Evolutionary conservation across 2,113 vertebrate genomes (phyloP).

Genomic region (Lutjanus erythropterus): DNA sequence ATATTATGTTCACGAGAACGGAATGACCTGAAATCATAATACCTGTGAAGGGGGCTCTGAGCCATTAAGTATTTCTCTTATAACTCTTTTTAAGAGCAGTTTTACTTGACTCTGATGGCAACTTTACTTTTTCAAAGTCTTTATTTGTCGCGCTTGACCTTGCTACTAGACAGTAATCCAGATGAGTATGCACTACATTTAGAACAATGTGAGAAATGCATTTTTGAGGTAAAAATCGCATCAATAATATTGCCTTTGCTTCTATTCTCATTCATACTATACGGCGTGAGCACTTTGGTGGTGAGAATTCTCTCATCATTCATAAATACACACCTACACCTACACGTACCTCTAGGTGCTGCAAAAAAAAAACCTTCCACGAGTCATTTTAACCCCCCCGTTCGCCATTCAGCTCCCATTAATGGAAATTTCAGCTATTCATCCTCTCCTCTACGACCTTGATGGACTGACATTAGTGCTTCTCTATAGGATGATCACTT

Average conservation of each 20-base stretch:
- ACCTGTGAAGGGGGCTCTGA: too few relatives aligned
- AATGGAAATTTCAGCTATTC: constrained; percentile 55
- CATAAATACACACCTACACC: constrained; percentile 37
- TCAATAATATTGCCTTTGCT: background rate
- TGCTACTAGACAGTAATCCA: too few relatives aligned
- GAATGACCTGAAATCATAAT: too few relatives aligned
- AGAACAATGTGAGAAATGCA: too few relatives aligned
- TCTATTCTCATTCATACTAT: background rate
- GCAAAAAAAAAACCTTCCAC: constrained; percentile 42
- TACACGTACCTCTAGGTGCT: constrained; percentile 12
- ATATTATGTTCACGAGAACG: too few relatives aligned
- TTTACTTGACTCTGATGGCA: too few relatives aligned
- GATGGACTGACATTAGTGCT: constrained; percentile 41
- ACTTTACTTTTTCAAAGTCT: too few relatives aligned
- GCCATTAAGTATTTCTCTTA: too few relatives aligned
- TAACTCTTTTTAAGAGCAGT: too few relatives aligned
- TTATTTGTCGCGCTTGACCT: too few relatives aligned
- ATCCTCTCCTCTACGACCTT: constrained; percentile 44
- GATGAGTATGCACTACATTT: too few relatives aligned
- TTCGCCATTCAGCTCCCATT: constrained; percentile 50
- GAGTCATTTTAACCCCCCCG: constrained; percentile 36
- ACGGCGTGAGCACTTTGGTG: constrained; percentile 1
- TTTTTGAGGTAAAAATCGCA: too few relatives aligned
- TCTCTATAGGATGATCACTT: constrained; percentile 48
- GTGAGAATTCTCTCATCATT: constrained; percentile 12